Evolutionary conservation across 2,888 invertebrate species (phyloP), one percentile per base, ranked within the genome.

Genomic region (Scelioninae gen. 2): DNA sequence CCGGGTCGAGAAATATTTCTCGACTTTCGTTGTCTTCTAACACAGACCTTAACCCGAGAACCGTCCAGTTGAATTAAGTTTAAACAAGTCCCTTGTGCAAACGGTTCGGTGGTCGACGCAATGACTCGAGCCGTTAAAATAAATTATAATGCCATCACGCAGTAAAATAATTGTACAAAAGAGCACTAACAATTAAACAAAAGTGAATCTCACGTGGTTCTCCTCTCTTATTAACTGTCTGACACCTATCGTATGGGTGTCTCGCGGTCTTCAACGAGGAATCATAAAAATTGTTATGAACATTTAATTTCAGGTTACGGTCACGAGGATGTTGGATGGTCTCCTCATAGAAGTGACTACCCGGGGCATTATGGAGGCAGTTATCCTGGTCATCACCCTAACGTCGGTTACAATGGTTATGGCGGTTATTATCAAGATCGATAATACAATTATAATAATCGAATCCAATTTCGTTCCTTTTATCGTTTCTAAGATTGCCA

Each of bases 281-380:
- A 39, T 9, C 37, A 53, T 61, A 53, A 53, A 45, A 45, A 61
- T 19, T 46, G 15, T 60, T 53, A 10, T 69, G 6, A 46, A 48
- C 16, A 33, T 64, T 31, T 64, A 50, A 73, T 67, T 67, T 10
- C 70, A 84, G 85, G 81, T 65, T 85, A 84, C 43, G 83, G 82
- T 1, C 82, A 84, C 33, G 85, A 85, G 0, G 85, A 85, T 46
- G 31, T 77, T 0, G 78, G 79, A 16, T 86, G 85, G 85, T 75
- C 77, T 28, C 76, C 77, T 19, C 84, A 85, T 70, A 81, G 85
- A 52, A 85, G 81, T 58, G 86, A 86, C 48, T 69, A 80, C 19
- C 78, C 74, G 10, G 73, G 73, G 25, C 73, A 76, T 43, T 45
- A 72, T 28, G 74, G 61, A 61, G 46, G 53, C 22, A 64, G 61